These are phyloP conservation scores for Nomada fucata DNA, from an alignment of 2,888 invertebrate species.

Conservation along the genomic window DNA sequence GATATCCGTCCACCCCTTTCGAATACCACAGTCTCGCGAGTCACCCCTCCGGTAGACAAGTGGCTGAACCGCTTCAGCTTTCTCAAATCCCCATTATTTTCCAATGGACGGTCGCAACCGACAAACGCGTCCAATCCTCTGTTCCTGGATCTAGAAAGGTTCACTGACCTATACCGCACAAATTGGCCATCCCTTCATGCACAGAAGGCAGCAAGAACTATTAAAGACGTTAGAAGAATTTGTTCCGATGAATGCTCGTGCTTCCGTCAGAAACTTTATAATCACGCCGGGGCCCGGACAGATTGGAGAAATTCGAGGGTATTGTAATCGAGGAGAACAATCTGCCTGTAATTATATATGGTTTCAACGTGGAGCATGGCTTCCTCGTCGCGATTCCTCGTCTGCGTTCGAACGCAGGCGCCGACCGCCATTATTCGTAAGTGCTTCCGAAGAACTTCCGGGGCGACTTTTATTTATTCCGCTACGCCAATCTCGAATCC, in stretches of 20 bases:
- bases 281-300: conserved; percentile 43
- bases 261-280: conserved; percentile 53
- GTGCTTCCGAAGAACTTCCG: conserved; percentile 73
- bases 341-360: conserved; percentile 66
- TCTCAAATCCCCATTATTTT: conserved; percentile 13
- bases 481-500: not conserved
- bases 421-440: conserved; percentile 70
- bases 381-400: conserved; percentile 47
- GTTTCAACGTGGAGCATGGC: conserved; percentile 62
- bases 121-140: conserved; percentile 42
- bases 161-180: too few relatives aligned
- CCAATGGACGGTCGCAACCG: not conserved
- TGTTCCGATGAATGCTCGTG: conserved; percentile 6
- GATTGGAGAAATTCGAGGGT: conserved; percentile 50
- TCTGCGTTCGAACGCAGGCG: conserved; percentile 36
- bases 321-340: conserved; percentile 59
- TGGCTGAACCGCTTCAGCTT: not conserved
- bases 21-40: not conserved
- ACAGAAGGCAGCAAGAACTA: too few relatives aligned
- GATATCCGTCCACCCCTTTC: not conserved
- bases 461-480: conserved; percentile 64
- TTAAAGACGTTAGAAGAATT: conserved; percentile 32
- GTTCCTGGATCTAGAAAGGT: not conserved
- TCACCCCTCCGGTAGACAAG: not conserved
- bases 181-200: not conserved